Evolutionary conservation across 2,797 vertebrate genomes (phyloP).

Genomic region (Enteromius unitaeniatus): DNA sequence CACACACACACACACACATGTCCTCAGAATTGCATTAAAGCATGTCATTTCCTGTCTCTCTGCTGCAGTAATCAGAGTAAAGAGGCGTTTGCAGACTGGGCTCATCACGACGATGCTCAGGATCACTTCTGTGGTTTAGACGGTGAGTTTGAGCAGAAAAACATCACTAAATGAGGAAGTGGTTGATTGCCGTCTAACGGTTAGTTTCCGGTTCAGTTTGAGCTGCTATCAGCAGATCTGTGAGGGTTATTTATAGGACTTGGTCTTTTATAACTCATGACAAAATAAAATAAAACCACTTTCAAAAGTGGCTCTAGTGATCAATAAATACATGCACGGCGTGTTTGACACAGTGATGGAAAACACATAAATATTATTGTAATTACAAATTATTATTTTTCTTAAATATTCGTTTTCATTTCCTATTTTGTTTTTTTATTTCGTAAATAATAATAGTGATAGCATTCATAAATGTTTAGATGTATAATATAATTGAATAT

Average conservation of each 20-base stretch:
- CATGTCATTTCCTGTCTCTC: not conserved
- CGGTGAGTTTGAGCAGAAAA: slow-evolving; percentile 76
- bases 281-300: not conserved
- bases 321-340: not conserved
- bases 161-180: not conserved
- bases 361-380: not conserved
- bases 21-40: not conserved
- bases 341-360: not conserved
- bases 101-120: slow-evolving; percentile 94
- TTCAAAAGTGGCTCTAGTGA: no score
- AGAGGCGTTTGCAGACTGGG: slow-evolving; percentile 95
- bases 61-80: slow-evolving; percentile 89
- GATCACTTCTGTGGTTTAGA: slow-evolving; percentile 97
- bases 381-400: not conserved
- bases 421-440: not conserved
- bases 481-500: not conserved
- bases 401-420: not conserved
- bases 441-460: not conserved
- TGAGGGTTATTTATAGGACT: not conserved
- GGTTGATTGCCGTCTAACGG: not conserved
- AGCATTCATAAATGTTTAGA: not conserved
- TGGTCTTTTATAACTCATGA: not conserved
- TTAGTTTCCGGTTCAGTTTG: not conserved
- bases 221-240: not conserved
- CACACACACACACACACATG: not conserved